Evolutionary conservation across 2,797 vertebrate species (phyloP).

Genomic region (Toxotes lorentzi): DNA sequence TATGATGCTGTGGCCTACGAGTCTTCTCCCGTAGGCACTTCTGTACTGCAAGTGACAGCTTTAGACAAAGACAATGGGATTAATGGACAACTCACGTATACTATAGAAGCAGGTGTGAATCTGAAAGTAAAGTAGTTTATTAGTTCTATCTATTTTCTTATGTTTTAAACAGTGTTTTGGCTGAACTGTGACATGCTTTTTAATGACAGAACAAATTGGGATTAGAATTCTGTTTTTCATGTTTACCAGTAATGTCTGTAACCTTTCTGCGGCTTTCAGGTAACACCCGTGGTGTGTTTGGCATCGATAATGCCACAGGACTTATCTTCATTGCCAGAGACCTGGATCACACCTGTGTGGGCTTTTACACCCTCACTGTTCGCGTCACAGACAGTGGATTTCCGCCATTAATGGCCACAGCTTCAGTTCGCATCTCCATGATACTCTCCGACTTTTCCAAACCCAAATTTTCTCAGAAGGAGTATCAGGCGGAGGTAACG

Average conservation of each 20-base stretch:
- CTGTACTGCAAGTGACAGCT: conserved; percentile 92
- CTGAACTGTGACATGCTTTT: conserved; percentile 4
- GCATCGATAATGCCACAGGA: conserved; percentile 91
- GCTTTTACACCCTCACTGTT: conserved; percentile 91
- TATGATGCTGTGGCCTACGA: conserved; percentile 92
- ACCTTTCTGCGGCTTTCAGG: conserved; percentile 82
- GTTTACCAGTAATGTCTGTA: conserved; percentile 34
- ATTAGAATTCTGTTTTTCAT: conserved; percentile 1
- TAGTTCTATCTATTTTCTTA: neutral
- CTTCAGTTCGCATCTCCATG: conserved; percentile 88
- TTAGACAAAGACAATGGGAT: conserved; percentile 95
- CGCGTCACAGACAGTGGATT: conserved; percentile 92
- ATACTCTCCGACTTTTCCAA: conserved; percentile 92
- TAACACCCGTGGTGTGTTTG: conserved; percentile 92
- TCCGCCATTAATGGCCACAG: conserved; percentile 91
- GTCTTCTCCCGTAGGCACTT: conserved; percentile 88
- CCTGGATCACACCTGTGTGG: conserved; percentile 88
- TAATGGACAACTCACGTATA: conserved; percentile 92
- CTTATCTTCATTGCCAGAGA: conserved; percentile 91
- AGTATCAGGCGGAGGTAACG: conserved; percentile 91
- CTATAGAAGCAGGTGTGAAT: conserved; percentile 92
- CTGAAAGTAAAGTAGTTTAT: neutral
- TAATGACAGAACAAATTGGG: conserved; percentile 12
- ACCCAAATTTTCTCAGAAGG: conserved; percentile 92
- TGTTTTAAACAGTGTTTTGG: neutral